Evolutionary conservation across 2,888 invertebrate genomes (phyloP).

Genomic region (Ligdia adustata): DNA sequence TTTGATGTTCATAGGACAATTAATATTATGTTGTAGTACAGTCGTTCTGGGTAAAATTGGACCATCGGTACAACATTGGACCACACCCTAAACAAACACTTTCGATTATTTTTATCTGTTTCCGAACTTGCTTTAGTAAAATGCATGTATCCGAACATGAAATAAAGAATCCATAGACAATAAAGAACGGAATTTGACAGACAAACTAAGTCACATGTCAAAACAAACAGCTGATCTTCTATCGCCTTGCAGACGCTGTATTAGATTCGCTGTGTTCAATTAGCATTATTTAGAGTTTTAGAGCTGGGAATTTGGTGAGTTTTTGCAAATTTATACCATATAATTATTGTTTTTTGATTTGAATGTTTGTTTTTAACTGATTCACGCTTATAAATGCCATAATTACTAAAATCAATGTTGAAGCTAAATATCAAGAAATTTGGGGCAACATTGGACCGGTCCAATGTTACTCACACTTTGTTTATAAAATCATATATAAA

Average conservation of each 20-base stretch:
- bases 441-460: constrained; percentile 16
- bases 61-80: constrained; percentile 10
- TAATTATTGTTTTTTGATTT: constrained; percentile 11
- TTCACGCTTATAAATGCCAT: constrained; percentile 4
- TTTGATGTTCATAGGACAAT: no score
- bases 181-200: constrained; percentile 11
- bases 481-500: constrained; percentile 3
- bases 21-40: no score
- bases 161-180: neutral
- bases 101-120: constrained; percentile 4
- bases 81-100: constrained; percentile 12
- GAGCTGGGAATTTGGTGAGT: constrained; percentile 7
- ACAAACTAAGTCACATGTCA: constrained; percentile 8
- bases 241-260: constrained; percentile 10
- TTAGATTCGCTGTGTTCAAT: constrained; percentile 10
- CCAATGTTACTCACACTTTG: constrained; percentile 13
- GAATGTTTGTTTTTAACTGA: constrained; percentile 6
- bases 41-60: constrained; percentile 10
- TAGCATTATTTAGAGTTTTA: constrained; percentile 11
- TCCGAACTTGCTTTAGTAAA: constrained; percentile 5
- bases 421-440: constrained; percentile 13
- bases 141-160: constrained; percentile 5
- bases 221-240: constrained; percentile 14
- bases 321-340: constrained; percentile 16
- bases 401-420: constrained; percentile 13